These are phyloP conservation scores for Tenthredo livida DNA, from an alignment of 2,888 invertebrate genomes.

Conservation along the genomic window DNA sequence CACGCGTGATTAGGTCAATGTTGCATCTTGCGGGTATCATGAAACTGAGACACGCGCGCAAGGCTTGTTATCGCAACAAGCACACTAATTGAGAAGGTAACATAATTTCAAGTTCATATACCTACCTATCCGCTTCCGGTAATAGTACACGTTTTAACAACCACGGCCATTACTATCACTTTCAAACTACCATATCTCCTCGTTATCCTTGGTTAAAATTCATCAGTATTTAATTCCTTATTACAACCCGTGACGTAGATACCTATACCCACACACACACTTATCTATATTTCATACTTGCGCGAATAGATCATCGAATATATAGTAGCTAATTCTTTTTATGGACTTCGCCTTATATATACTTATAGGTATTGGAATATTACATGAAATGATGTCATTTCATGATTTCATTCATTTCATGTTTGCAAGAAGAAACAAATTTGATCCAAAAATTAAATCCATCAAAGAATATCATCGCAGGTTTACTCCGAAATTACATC, in stretches of 20 bases:
- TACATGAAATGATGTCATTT: no score
- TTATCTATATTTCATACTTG: no score
- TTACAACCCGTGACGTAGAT: background rate
- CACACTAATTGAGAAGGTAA: constrained; percentile 36
- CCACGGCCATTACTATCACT: constrained; percentile 5
- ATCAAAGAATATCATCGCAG: no score
- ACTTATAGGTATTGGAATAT: no score
- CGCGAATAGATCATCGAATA: background rate
- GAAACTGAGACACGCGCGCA: background rate
- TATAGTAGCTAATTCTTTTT: background rate
- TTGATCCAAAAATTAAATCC: no score
- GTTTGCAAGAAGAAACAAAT: no score
- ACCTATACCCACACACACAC: background rate
- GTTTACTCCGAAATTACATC: no score
- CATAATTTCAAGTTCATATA: constrained; percentile 36
- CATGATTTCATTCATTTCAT: no score
- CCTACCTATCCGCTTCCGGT: constrained; percentile 23
- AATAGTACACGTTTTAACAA: constrained; percentile 29
- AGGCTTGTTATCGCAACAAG: constrained; percentile 15
- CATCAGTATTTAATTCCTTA: background rate
- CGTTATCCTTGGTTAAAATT: background rate
- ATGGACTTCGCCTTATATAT: background rate
- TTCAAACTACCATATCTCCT: background rate
- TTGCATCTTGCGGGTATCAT: constrained; percentile 17
- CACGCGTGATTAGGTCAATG: constrained; percentile 35